Base-by-base conservation (phyloP, 2,888 invertebrate species). In the Heteropelma amictum region DNA sequence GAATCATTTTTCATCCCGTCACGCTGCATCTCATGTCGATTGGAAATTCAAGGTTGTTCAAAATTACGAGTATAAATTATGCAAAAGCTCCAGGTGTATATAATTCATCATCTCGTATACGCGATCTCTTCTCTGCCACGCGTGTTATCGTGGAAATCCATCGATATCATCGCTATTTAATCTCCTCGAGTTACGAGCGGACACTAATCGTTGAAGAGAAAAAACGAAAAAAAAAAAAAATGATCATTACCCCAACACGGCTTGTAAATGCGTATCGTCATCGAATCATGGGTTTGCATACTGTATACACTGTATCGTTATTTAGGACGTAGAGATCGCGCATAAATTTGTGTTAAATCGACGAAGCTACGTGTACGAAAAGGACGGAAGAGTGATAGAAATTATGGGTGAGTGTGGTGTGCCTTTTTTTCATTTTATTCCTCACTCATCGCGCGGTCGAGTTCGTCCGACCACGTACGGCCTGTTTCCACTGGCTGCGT, bases 401-500 rank as follows among this genome's bases (percentile, higher is more conserved):
- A 28, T 14, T 21, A 23, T 26, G 38, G 54, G 49, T 7, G 38
- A 56, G 23, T 45, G 40, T 38, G 40, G 21, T 49, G 49, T 21
- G 35, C 53, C 58, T 49, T 53, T 26, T 53, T 54, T 38, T 28
- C 49, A 30, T 65, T 64, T 45, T 72, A 53, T 67, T 33, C 53
- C 47, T 54, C 30, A 35, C 64, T 7, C 42, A 28, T 35, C 60
- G 65, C 53, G 60, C 61, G 71, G 70, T 71, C 74, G 74, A 74
- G 74, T 71, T 74, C 65, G 70, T 65, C 60, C 65, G 65, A 74
- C 65, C 74, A 74, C 74, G 74, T 74, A 71, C 74, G 74, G 65
- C 65, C 70, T 60, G 65, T 74, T 71, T 74, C 74, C 65, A 71
- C 65, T 71, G 60, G 60, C 65, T 74, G 71, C 60, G 74, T 74